Conservation (phyloP, 2,888 invertebrate genomes). For the Uropetala carovei region DNA sequence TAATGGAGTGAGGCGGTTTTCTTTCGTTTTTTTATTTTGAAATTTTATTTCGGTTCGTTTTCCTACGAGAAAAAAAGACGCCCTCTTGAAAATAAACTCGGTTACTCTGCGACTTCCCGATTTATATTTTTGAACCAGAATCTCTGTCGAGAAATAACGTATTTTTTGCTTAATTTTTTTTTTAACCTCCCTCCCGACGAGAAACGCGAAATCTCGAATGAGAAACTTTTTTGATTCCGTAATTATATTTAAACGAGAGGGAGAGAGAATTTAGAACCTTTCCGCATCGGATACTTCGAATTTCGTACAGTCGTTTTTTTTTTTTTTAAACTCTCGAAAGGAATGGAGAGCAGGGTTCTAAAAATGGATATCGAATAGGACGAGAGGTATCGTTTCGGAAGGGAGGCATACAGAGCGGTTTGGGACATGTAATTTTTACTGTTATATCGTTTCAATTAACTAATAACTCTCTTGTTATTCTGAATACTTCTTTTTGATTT, state of each 20-base stretch:
- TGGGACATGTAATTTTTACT: too few relatives aligned
- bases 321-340: too few relatives aligned
- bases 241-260: background rate
- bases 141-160: background rate
- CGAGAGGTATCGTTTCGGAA: too few relatives aligned
- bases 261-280: too few relatives aligned
- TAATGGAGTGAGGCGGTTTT: background rate
- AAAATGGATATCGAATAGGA: too few relatives aligned
- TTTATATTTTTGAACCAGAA: background rate
- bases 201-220: background rate
- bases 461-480: too few relatives aligned
- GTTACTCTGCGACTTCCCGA: background rate
- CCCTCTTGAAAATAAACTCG: constrained; percentile 11
- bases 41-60: background rate
- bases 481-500: too few relatives aligned
- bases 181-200: background rate
- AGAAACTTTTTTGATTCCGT: background rate
- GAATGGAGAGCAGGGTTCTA: too few relatives aligned
- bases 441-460: too few relatives aligned
- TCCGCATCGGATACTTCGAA: too few relatives aligned
- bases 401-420: too few relatives aligned
- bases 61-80: background rate
- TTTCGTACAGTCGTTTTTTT: too few relatives aligned
- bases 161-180: background rate
- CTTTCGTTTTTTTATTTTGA: background rate